These are phyloP conservation scores for Sus cebifrons DNA, from an alignment of 2,797 vertebrate species.

Conservation along the genomic window DNA sequence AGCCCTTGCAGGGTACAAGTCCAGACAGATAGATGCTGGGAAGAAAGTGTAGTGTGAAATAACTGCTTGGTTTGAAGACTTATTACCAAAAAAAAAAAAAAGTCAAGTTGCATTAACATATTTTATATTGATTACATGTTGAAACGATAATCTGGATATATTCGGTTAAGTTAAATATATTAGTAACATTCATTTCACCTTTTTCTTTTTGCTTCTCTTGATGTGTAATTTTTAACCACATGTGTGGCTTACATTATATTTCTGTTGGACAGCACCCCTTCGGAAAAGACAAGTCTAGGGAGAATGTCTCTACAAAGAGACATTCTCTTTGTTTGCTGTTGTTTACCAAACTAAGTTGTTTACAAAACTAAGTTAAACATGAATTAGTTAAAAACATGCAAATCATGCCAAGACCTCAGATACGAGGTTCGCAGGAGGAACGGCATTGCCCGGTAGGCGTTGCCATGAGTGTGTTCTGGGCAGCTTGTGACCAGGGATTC, in stretches of 20 bases:
- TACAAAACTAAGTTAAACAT: conserved; percentile 82
- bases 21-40: background rate
- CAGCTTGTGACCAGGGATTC: conserved; percentile 79
- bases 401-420: conserved; percentile 83
- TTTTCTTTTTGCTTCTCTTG: conserved; percentile 52
- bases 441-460: conserved; percentile 78
- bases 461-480: conserved; percentile 65
- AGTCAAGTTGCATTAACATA: conserved; percentile 17
- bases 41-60: background rate
- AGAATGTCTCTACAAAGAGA: conserved; percentile 81
- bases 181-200: conserved; percentile 25
- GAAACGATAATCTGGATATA: conserved; percentile 35
- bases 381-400: conserved; percentile 87
- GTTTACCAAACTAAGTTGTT: conserved; percentile 82
- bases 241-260: background rate
- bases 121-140: background rate
- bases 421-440: conserved; percentile 83
- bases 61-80: conserved; percentile 18
- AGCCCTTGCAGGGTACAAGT: background rate
- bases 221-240: background rate
- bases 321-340: conserved; percentile 40
- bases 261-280: background rate
- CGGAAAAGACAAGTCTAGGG: conserved; percentile 67
- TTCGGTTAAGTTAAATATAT: conserved; percentile 47
- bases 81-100: background rate